These are phyloP conservation scores for Drosophila busckii DNA, from an alignment of 1,140 invertebrate species.

Conservation along the genomic window DNA sequence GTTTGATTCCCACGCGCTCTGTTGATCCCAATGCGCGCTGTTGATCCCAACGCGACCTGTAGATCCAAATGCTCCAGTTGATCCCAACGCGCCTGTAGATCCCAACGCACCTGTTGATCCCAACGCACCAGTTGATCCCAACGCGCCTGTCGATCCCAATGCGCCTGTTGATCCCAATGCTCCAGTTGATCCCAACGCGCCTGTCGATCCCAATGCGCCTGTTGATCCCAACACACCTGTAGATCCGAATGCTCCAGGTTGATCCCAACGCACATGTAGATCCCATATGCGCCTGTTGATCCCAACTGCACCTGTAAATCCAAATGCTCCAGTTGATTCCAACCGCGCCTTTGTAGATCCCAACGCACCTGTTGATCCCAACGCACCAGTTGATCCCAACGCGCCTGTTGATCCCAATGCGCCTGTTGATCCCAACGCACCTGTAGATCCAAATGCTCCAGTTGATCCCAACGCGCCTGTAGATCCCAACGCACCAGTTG, in stretches of 20 bases:
- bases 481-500: not conserved
- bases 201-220: conserved; percentile 1
- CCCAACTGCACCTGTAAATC: conserved; percentile 1
- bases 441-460: not conserved
- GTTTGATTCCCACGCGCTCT: no score
- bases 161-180: not conserved
- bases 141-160: conserved; percentile 13
- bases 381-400: not conserved
- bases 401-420: not conserved
- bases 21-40: not conserved
- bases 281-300: conserved; percentile 3
- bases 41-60: conserved; percentile 2
- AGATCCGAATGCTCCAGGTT: conserved; percentile 17
- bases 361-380: not conserved
- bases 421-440: not conserved
- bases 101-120: conserved; percentile 1
- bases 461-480: conserved; percentile 1
- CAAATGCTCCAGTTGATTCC: conserved; percentile 3
- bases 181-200: not conserved
- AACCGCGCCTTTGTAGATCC: not conserved
- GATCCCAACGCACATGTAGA: conserved; percentile 13
- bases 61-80: not conserved
- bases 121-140: conserved; percentile 1
- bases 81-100: not conserved
- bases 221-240: conserved; percentile 6